Evolutionary conservation across 2,113 vertebrate species (phyloP).

Genomic region (Monopterus albus): DNA sequence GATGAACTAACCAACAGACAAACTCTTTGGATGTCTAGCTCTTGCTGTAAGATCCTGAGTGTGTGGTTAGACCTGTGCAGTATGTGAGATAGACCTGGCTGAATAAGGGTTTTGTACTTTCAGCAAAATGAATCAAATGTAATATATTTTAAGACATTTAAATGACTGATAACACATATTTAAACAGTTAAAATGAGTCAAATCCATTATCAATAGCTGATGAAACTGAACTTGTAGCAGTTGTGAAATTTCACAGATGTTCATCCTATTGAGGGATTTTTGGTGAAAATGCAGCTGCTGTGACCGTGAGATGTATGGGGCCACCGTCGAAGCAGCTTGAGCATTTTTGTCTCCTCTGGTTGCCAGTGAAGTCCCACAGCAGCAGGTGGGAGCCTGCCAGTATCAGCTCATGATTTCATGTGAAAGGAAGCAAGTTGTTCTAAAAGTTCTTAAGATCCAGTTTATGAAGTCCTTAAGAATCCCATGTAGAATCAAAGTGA

Average conservation of each 20-base stretch:
- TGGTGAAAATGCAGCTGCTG: constrained; percentile 38
- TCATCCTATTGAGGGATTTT: constrained; percentile 17
- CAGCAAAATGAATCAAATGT: background rate
- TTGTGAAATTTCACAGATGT: constrained; percentile 35
- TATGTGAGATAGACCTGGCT: too few relatives aligned
- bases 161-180: background rate
- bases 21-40: too few relatives aligned
- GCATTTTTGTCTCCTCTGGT: constrained; percentile 34
- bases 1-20: too few relatives aligned
- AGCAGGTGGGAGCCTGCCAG: constrained; percentile 51
- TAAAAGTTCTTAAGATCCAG: constrained; percentile 45
- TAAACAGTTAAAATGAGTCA: background rate
- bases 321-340: constrained; percentile 47
- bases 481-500: too few relatives aligned
- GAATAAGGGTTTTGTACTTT: too few relatives aligned
- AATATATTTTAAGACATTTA: background rate
- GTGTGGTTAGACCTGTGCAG: too few relatives aligned
- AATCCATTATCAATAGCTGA: background rate
- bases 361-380: constrained; percentile 54
- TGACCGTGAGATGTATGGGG: constrained; percentile 23
- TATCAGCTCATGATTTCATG: constrained; percentile 69
- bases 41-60: too few relatives aligned
- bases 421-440: constrained; percentile 69
- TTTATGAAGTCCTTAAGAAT: constrained; percentile 58
- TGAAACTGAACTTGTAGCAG: background rate